Evolutionary conservation across 2,888 invertebrate species (phyloP).

Genomic region (Ectobius pallidus): DNA sequence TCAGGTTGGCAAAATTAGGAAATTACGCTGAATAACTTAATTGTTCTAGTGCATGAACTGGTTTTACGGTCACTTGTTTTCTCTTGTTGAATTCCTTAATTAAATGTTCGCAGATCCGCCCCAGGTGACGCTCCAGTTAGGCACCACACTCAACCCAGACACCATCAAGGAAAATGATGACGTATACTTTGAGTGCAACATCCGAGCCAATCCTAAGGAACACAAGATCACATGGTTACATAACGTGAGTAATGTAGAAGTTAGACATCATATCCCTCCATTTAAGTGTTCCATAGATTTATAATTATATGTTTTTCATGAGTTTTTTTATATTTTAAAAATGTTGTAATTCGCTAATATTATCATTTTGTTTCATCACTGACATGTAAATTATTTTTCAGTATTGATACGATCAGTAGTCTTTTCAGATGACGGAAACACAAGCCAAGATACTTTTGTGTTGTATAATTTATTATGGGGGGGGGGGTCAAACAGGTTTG

Average conservation of each 20-base stretch:
- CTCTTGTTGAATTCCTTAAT: conserved; percentile 1
- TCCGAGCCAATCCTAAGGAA: conserved; percentile 75
- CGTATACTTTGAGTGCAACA: conserved; percentile 81
- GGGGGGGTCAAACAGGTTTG: no score
- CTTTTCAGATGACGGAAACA: no score
- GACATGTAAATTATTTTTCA: no score
- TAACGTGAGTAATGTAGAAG: conserved; percentile 68
- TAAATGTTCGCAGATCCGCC: conserved; percentile 68
- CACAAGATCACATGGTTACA: conserved; percentile 79
- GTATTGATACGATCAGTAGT: no score
- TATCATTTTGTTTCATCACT: no score
- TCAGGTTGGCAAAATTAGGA: no score
- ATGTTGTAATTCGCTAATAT: no score
- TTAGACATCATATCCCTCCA: neutral
- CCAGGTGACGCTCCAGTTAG: conserved; percentile 71
- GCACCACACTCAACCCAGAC: conserved; percentile 75
- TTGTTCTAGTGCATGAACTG: no score
- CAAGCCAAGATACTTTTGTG: no score
- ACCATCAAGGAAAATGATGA: conserved; percentile 82
- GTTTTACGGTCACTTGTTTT: neutral
- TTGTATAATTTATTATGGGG: no score
- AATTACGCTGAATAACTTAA: no score
- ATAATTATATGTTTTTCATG: neutral
- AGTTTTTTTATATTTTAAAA: neutral
- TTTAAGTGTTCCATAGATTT: neutral